phyloP scores from a whole-genome alignment of 2,888 invertebrate species.

The Sesia bembeciformis region DNA sequence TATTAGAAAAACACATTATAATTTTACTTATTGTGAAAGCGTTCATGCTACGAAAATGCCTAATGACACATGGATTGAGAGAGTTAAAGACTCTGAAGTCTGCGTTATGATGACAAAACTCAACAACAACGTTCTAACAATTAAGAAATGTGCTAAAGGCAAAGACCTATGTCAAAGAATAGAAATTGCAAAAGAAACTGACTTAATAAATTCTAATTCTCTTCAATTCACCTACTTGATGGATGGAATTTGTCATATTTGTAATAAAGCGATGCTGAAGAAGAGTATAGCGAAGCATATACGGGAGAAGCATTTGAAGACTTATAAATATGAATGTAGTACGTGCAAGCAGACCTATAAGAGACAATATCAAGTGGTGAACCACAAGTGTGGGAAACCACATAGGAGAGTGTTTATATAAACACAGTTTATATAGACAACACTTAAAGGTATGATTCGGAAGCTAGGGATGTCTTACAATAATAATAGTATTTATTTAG shows the following conservation, averaged over 20 bases:
- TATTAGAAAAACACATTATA: slow-evolving; percentile 40
- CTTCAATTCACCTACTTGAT: slow-evolving; percentile 30
- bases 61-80: slow-evolving; percentile 53
- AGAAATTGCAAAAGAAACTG: background rate
- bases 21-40: slow-evolving; percentile 19
- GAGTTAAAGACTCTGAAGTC: slow-evolving; percentile 26
- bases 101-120: slow-evolving; percentile 51
- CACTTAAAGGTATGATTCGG: no score
- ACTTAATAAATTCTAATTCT: slow-evolving; percentile 5
- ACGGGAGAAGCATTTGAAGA: slow-evolving; percentile 39
- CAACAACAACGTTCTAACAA: slow-evolving; percentile 36
- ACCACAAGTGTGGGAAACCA: slow-evolving; percentile 33
- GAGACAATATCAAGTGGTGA: slow-evolving; percentile 37
- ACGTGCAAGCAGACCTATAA: slow-evolving; percentile 27
- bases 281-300: slow-evolving; percentile 49
- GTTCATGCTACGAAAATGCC: slow-evolving; percentile 21
- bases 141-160: slow-evolving; percentile 23
- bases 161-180: background rate
- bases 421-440: no score
- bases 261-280: slow-evolving; percentile 53
- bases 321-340: slow-evolving; percentile 34
- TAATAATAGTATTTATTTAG: no score
- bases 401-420: no score
- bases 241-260: slow-evolving; percentile 48
- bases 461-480: no score